phyloP scores from a whole-genome alignment of 2,797 vertebrate species.

The Rhynchotus rufescens region DNA sequence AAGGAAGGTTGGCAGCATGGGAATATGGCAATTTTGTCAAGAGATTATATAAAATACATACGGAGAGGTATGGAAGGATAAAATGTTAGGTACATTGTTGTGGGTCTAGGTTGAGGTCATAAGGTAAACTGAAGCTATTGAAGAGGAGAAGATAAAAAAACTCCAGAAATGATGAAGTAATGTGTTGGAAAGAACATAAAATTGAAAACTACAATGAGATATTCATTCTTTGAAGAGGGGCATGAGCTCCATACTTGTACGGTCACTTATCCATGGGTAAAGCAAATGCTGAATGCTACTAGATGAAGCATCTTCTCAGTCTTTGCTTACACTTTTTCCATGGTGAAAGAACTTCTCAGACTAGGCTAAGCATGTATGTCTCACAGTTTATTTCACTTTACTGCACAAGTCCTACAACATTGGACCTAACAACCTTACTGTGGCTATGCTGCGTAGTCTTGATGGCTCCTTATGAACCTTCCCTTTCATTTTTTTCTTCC shows the following conservation, averaged over 20 bases:
- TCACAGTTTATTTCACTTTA: neutral
- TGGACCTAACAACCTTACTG: neutral
- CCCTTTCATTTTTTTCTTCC: neutral
- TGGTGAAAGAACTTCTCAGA: neutral
- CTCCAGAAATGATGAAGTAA: neutral
- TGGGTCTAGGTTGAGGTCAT: neutral
- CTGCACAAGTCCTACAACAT: neutral
- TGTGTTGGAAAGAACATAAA: neutral
- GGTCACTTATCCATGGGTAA: neutral
- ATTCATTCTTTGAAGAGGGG: neutral
- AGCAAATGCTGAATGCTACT: neutral
- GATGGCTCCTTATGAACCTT: neutral
- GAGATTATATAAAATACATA: neutral
- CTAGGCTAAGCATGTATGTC: neutral
- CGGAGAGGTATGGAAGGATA: fast-evolving
- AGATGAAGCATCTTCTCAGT: neutral
- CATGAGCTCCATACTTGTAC: fast-evolving
- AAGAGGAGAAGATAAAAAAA: neutral
- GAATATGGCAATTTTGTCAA: neutral
- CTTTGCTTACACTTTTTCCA: neutral
- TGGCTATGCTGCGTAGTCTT: neutral
- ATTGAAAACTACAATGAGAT: neutral
- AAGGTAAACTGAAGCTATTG: neutral
- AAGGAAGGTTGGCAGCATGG: neutral
- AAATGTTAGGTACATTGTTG: neutral